Percentiles rank a stretch among this genome's conserved stretches.
Conservation (phyloP, 2,797 vertebrate species). For the Benthosema pterotum region DNA sequence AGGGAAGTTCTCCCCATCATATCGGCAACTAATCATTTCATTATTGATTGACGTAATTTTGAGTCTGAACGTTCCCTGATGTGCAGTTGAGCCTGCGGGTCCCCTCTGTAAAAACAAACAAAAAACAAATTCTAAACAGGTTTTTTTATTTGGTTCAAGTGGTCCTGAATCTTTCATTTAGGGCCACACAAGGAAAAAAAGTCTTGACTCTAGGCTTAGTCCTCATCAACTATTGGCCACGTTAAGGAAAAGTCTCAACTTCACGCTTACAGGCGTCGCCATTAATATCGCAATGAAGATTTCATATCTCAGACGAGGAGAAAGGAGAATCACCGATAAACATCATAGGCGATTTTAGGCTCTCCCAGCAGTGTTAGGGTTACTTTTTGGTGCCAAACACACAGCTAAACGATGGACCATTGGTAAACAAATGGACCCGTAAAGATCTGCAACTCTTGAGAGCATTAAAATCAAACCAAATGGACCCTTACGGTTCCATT, state of each 20-base stretch:
- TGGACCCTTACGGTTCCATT: no score
- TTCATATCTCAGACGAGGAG: constrained; percentile 13
- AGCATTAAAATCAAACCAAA: no score
- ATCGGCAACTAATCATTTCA: background rate
- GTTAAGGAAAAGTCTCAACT: no score
- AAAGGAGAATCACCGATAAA: constrained; percentile 14
- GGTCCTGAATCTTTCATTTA: constrained; percentile 18
- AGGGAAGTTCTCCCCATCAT: constrained; percentile 22
- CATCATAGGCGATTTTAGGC: no score
- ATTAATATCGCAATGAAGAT: no score
- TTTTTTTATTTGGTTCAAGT: constrained; percentile 44
- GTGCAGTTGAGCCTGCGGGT: constrained; percentile 53
- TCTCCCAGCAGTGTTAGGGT: no score
- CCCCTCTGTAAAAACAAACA: constrained; percentile 28
- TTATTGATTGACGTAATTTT: constrained; percentile 40
- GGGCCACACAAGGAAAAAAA: constrained; percentile 19
- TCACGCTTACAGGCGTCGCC: no score
- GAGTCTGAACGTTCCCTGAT: constrained; percentile 56
- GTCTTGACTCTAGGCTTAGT: background rate
- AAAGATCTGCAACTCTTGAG: no score
- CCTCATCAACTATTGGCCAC: constrained; percentile 5
- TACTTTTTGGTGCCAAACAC: no score
- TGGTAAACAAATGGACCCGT: no score
- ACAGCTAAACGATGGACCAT: no score
- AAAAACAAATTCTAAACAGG: constrained; percentile 22